Evolutionary conservation across 2,888 invertebrate species (phyloP).

Genomic region (Pristionchus maxplancki): DNA sequence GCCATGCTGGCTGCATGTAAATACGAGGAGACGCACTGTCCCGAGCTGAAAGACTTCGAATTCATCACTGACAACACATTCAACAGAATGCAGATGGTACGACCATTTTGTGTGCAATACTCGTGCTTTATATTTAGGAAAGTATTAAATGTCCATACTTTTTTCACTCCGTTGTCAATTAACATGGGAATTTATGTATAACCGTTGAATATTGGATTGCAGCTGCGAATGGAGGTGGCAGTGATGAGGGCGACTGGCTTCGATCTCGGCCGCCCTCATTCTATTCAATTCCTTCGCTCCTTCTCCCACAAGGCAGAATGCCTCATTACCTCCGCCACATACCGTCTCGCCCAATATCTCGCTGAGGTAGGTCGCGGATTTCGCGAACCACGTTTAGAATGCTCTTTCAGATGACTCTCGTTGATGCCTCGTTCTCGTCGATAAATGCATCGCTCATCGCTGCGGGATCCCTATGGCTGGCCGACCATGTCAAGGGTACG

Average conservation of each 20-base stretch:
- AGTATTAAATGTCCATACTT: too few species aligned
- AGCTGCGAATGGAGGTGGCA: conserved; percentile 4
- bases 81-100: conserved; percentile 81
- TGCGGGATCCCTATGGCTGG: conserved; percentile 87
- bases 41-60: conserved; percentile 90
- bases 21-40: conserved; percentile 94
- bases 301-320: conserved; percentile 80
- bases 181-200: too few species aligned
- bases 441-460: conserved; percentile 89
- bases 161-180: too few species aligned
- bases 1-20: conserved; percentile 90
- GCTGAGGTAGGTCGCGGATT: conserved; percentile 83
- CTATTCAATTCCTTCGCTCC: conserved; percentile 91
- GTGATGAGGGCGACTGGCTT: conserved; percentile 80
- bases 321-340: too few species aligned
- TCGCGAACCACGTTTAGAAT: neutral
- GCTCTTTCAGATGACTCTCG: conserved; percentile 82
- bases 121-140: too few species aligned
- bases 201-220: neutral
- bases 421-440: conserved; percentile 87
- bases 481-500: conserved; percentile 76
- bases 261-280: conserved; percentile 89
- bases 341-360: conserved; percentile 91
- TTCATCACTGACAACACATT: conserved; percentile 93
- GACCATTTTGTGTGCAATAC: too few species aligned